Evolutionary conservation across 1,140 invertebrate genomes (phyloP), one percentile per base, ranked within the genome.

Genomic region (Drosophila persimilis): DNA sequence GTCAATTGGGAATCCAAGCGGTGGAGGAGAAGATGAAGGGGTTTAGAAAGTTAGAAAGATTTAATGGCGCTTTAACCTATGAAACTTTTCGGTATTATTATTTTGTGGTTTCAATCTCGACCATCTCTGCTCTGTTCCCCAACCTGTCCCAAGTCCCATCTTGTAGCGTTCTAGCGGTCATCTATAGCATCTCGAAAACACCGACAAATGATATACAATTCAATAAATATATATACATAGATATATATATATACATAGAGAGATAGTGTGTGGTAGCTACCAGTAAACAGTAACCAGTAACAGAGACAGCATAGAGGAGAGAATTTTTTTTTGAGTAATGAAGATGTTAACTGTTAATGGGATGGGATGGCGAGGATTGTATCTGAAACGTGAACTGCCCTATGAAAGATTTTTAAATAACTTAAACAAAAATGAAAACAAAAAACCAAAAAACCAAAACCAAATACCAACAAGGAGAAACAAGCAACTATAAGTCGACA

Each of bases 371-470:
- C 72, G 29, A 60, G 26, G 66, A 79, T 84, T 84, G 76, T 56
- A 61, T 69, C 61, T 72, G 80, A 84, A 85, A 85, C 80, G 67
- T 73, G 80, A 85, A 85, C 81, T 85, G 81, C 81, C 80, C 81
- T 78, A 77, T 71, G 77, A 85, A 73, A 81, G 81, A 86, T 85
- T 85, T 85, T 56, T 63, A 62, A 55, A 44, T 7, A 44, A 69
- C 17, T 26, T 52, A 15, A 29, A 31, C n/a, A 48, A 24, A 44
- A 4, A 44, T 29, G 15, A 44, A 4, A 44, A 56, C 17, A 29
- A 45, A 4, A 44, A 45, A 20, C 1, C 1, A 20, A 20, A 20
- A 20, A 20, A 20, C 17, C 4, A 54, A 48, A 64, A 59, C 44
- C 48, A n/a, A 74, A 62, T 45, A 55, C 44, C 50, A 52, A 75